Evolutionary conservation across 2,113 vertebrate species (phyloP).

Genomic region (Labeo catla): DNA sequence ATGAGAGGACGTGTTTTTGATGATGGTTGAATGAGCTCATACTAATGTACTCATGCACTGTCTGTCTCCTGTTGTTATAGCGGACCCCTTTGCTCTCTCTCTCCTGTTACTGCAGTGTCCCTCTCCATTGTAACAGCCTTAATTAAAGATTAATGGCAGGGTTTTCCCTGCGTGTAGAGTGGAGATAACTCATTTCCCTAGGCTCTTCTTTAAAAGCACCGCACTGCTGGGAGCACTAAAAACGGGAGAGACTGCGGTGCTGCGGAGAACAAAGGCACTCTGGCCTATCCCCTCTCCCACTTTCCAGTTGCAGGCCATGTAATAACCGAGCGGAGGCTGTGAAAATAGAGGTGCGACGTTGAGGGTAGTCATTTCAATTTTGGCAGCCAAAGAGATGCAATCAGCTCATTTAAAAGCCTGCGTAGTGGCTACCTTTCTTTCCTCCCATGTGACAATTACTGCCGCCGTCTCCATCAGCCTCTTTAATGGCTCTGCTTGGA

Average conservation of each 20-base stretch:
- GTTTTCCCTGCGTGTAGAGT: conserved; percentile 59
- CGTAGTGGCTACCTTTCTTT: conserved; percentile 37
- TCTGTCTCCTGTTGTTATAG: conserved; percentile 46
- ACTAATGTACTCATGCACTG: conserved; percentile 36
- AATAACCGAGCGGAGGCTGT: conserved; percentile 51
- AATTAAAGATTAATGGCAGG: conserved; percentile 78
- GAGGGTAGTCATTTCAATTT: conserved; percentile 67
- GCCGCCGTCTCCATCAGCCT: conserved; percentile 51
- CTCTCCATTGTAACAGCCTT: conserved; percentile 67
- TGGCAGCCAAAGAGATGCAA: conserved; percentile 65
- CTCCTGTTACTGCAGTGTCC: conserved; percentile 58
- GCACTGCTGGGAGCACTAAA: conserved; percentile 41
- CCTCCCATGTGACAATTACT: conserved; percentile 60
- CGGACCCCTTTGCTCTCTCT: conserved; percentile 55
- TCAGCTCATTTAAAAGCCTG: conserved; percentile 54
- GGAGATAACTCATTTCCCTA: conserved; percentile 72
- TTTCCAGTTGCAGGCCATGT: conserved; percentile 62
- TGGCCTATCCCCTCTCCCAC: conserved; percentile 31
- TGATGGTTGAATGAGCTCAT: conserved; percentile 25
- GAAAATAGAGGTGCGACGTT: conserved; percentile 23
- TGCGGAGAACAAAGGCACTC: conserved; percentile 50
- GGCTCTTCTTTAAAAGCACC: conserved; percentile 61
- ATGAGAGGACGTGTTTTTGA: conserved; percentile 27
- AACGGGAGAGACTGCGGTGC: conserved; percentile 34
- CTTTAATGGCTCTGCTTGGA: conserved; percentile 57